Evolutionary conservation across 2,797 vertebrate species (phyloP), one percentile per base, ranked within the genome.

Genomic region (Ciconia nigra): DNA sequence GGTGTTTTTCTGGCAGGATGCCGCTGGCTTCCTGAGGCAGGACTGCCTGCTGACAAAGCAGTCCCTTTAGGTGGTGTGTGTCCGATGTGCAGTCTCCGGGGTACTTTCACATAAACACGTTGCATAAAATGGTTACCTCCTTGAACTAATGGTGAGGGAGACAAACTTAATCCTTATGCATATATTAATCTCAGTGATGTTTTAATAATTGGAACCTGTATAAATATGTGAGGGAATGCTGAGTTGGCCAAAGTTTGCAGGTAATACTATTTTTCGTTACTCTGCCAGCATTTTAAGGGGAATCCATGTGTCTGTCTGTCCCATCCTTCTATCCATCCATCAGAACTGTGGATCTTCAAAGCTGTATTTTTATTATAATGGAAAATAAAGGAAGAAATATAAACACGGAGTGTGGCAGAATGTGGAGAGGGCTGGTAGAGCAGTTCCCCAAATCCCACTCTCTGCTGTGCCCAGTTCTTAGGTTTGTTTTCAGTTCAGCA

Each of bases 1-100:
- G 96, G 90, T 97, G 78, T 81, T 78, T 96, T 93, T 63, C 92
- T 96, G 93, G 87, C 95, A 93, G 92, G 49, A 63, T 93, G 87
- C 79, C 83, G 39, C 83, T 90, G 90, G 26, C 31, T 90, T 14
- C 31, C 42, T 74, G 93, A 91, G 81, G 59, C 86, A 82, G 51
- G 84, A 46, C 58, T 81, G 85, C 31, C 94, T 74, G 90, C 63
- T 95, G 44, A 80, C 47, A 83, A 72, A 96, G 63, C 63, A 21
- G 66, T 85, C 88, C 84, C 87, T 96, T 65, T 67, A 93, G 79
- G 80, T 93, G 49, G 1, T 31, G n/a, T 28, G 14, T 52, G 47
- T 26, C 65, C 66, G 52, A 12, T 14, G 33, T 24, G 28, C 33
- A 15, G 49, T 46, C 85, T 80, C 78, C 24, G 39, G 71, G 63